Percentiles rank a stretch among this genome's conserved stretches.
Evolutionary conservation across 2,888 invertebrate genomes (phyloP).

Genomic region (Trachelus iudaicus): DNA sequence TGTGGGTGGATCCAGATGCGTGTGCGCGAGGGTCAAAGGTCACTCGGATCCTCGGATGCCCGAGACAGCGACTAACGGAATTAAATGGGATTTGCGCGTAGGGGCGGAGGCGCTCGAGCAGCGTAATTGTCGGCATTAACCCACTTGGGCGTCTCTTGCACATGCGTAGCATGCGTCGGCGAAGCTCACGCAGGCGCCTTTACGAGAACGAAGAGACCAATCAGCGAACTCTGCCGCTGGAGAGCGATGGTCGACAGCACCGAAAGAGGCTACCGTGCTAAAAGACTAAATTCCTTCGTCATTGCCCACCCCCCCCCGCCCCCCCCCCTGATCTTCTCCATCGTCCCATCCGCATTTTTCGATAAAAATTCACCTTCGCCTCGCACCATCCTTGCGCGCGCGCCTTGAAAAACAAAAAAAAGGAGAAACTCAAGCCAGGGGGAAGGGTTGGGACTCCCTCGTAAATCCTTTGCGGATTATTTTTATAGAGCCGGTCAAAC

Average conservation of each 20-base stretch:
- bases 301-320: too few species aligned
- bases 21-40: too few species aligned
- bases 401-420: too few species aligned
- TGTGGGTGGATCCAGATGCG: too few species aligned
- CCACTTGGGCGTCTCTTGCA: conserved; percentile 54
- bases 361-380: too few species aligned
- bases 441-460: not conserved
- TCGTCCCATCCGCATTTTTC: too few species aligned
- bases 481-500: conserved; percentile 16
- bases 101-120: conserved; percentile 43
- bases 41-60: too few species aligned
- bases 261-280: too few species aligned
- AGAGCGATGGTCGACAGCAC: not conserved
- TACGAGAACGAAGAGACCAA: conserved; percentile 23
- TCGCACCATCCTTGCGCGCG: too few species aligned
- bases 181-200: conserved; percentile 33
- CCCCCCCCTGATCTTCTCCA: too few species aligned
- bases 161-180: conserved; percentile 23
- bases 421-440: too few species aligned
- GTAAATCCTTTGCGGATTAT: conserved; percentile 6
- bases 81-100: conserved; percentile 35
- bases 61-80: conserved; percentile 35
- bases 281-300: too few species aligned
- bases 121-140: conserved; percentile 56
- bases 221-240: conserved; percentile 11